These are phyloP conservation scores for Urophycis tenuis DNA, from an alignment of 2,797 vertebrate genomes.

Conservation along the genomic window DNA sequence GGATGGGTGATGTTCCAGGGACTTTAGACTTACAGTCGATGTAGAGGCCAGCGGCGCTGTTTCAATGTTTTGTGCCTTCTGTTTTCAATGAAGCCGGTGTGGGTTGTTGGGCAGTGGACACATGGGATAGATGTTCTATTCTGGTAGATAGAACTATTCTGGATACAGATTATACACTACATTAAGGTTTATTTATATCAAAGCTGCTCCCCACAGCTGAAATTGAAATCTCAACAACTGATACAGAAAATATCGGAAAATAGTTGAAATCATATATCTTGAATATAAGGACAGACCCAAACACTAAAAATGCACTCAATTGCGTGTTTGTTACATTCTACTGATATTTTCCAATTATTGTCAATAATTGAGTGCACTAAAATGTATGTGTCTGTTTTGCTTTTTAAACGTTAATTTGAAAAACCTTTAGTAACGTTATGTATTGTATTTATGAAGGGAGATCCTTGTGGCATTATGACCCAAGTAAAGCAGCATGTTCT, in stretches of 20 bases:
- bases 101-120: not conserved
- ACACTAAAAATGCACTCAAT: not conserved
- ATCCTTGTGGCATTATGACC: not conserved
- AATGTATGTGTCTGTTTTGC: not conserved
- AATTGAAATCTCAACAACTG: no score
- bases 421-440: not conserved
- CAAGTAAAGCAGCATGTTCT: not conserved
- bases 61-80: not conserved
- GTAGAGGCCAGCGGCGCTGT: not conserved
- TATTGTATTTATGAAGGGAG: constrained; percentile 2
- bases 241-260: not conserved
- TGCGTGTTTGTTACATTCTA: not conserved
- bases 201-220: not conserved
- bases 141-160: not conserved
- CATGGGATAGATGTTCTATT: not conserved
- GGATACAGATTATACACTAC: not conserved
- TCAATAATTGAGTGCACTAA: not conserved
- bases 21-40: not conserved
- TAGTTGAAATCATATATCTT: not conserved
- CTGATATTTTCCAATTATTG: not conserved
- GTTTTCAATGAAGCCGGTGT: not conserved
- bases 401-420: not conserved
- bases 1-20: not conserved
- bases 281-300: not conserved
- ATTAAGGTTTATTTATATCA: not conserved